Percentiles rank a stretch among this genome's conserved stretches.
Evolutionary conservation across 2,113 vertebrate genomes (phyloP).

Genomic region (Capreolus pygargus): DNA sequence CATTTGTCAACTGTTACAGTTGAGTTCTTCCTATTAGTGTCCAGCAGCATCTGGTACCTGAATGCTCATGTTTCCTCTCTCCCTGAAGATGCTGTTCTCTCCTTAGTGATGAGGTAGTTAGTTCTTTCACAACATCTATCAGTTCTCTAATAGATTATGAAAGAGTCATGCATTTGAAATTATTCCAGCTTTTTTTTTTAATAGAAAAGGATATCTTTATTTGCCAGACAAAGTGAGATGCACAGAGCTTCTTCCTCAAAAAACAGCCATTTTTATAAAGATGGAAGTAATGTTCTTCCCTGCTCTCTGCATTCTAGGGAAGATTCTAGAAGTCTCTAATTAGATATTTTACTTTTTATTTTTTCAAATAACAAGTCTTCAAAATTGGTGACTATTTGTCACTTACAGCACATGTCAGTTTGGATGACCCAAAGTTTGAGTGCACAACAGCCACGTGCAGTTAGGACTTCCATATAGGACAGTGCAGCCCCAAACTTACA

Average conservation of each 20-base stretch:
- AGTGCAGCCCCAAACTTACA: neutral
- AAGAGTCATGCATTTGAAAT: neutral
- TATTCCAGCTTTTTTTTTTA: neutral
- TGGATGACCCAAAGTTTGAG: neutral
- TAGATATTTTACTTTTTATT: neutral
- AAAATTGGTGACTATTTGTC: neutral
- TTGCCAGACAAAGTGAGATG: neutral
- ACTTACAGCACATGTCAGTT: neutral
- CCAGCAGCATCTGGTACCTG: neutral
- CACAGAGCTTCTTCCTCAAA: neutral
- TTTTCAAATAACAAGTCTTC: neutral
- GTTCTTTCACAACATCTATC: neutral
- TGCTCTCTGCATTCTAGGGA: neutral
- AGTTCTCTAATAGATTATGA: neutral
- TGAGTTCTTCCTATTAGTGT: neutral
- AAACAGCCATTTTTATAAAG: neutral
- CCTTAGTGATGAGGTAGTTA: neutral
- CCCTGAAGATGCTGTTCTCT: neutral
- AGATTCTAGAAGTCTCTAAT: neutral
- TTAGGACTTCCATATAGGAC: neutral
- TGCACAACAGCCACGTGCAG: fast-evolving
- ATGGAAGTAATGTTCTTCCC: neutral
- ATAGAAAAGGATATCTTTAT: neutral
- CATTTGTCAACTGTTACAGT: neutral
- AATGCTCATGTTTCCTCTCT: neutral